Base-by-base conservation (phyloP, 1,140 invertebrate genomes). In the Andrena cerasifolii region DNA sequence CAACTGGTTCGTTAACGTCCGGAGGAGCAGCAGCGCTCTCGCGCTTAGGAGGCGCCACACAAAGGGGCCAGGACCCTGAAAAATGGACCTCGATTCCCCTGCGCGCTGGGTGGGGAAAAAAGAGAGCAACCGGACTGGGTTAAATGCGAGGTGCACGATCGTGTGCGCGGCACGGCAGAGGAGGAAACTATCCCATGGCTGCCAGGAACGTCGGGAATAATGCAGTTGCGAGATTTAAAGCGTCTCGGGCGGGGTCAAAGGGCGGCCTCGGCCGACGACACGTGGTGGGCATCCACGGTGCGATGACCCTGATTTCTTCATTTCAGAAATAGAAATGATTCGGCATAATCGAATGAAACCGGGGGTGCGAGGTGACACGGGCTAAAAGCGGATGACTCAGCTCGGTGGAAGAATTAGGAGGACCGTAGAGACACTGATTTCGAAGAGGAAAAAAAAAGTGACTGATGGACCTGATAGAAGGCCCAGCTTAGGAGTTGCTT, bases 321-420 rank as follows among this genome's bases (percentile, higher is more conserved):
- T 80, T 84, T 84, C 72, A 73, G 73, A 84, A 83, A 65, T 80
- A 84, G 83, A 84, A 84, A 84, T 78, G 78, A 84, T 84, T 79
- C 73, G 66, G 67, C 78, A 53, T 51, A 67, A 84, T 79, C 66
- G 72, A 53, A 62, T 47, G n/a, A 21, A 7, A 49, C 36, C 8
- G 26, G n/a, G 6, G 6, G 26, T 14, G 8, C 26, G 7, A 3
- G 31, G n/a, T 12, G n/a, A 18, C 16, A 40, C 36, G 31, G 21
- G 53, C 14, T 47, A 21, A 36, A 36, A 73, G 31, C 26, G 26
- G 12, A 47, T 76, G 73, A 59, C 63, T 76, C 73, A 49, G 63
- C 53, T 62, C 36, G 1, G 16, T 7, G 21, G 6, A 40, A 1
- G 24, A 40, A 51, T 40, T 36, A 53, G 14, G 26, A 33, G 40